Conservation (phyloP, 2,888 invertebrate species). For the Athalia circularis region DNA sequence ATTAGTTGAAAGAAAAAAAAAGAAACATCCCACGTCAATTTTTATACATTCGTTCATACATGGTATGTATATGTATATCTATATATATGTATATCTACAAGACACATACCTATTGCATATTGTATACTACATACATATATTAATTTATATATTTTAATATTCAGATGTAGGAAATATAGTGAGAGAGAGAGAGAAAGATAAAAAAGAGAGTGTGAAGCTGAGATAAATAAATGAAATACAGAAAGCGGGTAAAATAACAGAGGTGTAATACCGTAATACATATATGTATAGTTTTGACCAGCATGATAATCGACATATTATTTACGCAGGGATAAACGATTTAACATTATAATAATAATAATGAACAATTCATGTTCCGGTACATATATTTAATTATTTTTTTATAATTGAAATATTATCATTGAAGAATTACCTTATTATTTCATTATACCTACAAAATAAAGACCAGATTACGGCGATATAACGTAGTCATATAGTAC, state of each 20-base stretch:
- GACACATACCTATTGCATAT: slow-evolving; percentile 4
- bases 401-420: slow-evolving; percentile 15
- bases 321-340: neutral
- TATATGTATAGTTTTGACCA: neutral
- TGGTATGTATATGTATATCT: neutral
- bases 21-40: neutral
- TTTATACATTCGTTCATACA: slow-evolving; percentile 15
- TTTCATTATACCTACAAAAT: neutral
- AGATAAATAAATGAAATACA: neutral
- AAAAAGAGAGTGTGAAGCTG: neutral
- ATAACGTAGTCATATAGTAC: neutral
- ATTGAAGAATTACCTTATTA: slow-evolving; percentile 3
- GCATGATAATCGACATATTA: neutral
- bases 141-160: slow-evolving; percentile 45
- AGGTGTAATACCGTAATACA: slow-evolving; percentile 14
- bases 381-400: neutral
- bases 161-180: slow-evolving; percentile 11
- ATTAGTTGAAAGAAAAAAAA: neutral
- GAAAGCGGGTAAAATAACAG: neutral
- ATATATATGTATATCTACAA: slow-evolving; percentile 5
- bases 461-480: slow-evolving; percentile 3
- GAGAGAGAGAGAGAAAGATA: neutral
- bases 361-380: neutral
- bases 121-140: slow-evolving; percentile 31
- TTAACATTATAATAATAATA: neutral